A percentile compares a stretch with the other conserved stretches of the same genome.
Evolutionary conservation across 2,797 vertebrate genomes (phyloP).

Genomic region (Hemibagrus guttatus): DNA sequence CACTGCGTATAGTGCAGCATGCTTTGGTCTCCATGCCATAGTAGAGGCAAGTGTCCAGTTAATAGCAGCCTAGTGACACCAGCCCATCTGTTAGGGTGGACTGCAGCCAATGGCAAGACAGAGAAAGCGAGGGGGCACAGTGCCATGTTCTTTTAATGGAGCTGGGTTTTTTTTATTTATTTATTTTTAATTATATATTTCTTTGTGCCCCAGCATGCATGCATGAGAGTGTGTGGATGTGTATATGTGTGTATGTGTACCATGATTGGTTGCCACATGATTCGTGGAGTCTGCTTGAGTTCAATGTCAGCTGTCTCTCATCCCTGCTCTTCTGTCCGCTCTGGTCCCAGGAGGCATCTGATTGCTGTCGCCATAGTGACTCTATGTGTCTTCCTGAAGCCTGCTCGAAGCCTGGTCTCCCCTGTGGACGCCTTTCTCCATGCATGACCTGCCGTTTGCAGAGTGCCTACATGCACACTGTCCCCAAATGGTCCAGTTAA

Average conservation of each 20-base stretch:
- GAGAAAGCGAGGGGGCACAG: constrained; percentile 47
- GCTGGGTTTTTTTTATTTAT: constrained; percentile 28
- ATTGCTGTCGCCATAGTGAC: constrained; percentile 84
- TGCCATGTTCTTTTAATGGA: constrained; percentile 45
- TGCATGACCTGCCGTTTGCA: constrained; percentile 71
- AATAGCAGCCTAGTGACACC: constrained; percentile 92
- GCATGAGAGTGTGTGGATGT: constrained; percentile 6
- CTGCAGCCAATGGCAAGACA: constrained; percentile 69
- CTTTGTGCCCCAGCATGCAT: constrained; percentile 27
- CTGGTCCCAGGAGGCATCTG: constrained; percentile 73
- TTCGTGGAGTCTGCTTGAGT: constrained; percentile 77
- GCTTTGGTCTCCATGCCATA: constrained; percentile 77
- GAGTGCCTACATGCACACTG: constrained; percentile 63
- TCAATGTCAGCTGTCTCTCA: constrained; percentile 80
- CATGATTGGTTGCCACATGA: constrained; percentile 75
- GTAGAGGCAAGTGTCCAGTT: constrained; percentile 85
- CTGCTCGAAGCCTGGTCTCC: constrained; percentile 61
- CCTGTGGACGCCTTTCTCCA: constrained; percentile 64
- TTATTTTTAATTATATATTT: neutral
- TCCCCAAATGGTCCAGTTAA: constrained; percentile 63
- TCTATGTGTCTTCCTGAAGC: constrained; percentile 71
- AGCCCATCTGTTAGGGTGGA: constrained; percentile 91
- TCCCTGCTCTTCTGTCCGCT: constrained; percentile 65
- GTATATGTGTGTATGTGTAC: constrained; percentile 49
- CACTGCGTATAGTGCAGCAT: constrained; percentile 55